Conservation (phyloP, 2,797 vertebrate species). For the Danio choprae region DNA sequence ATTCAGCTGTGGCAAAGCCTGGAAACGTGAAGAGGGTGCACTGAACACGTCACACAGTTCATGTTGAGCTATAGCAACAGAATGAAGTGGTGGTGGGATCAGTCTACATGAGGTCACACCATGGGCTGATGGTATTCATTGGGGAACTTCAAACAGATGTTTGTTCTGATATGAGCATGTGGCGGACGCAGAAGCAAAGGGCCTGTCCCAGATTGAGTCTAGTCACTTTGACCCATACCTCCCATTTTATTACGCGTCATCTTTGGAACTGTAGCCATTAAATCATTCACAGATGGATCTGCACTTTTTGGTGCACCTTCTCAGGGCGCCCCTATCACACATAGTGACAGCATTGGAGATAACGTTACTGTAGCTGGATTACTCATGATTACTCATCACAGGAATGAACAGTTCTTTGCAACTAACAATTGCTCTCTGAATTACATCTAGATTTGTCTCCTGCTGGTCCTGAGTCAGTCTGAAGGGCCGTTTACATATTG, state of each 20-base stretch:
- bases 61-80: background rate
- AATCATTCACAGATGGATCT: conserved; percentile 78
- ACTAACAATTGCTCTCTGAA: background rate
- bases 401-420: conserved; percentile 29
- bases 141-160: conserved; percentile 81
- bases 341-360: conserved; percentile 56
- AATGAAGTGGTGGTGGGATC: conserved; percentile 7
- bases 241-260: conserved; percentile 78
- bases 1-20: background rate
- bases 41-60: background rate
- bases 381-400: background rate
- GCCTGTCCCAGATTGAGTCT: conserved; percentile 74
- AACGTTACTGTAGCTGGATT: conserved; percentile 26
- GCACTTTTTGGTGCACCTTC: conserved; percentile 60
- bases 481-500: too few relatives aligned
- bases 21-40: background rate
- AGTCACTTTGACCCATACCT: conserved; percentile 78
- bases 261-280: conserved; percentile 73
- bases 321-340: conserved; percentile 38
- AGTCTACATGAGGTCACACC: conserved; percentile 66
- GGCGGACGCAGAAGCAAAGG: conserved; percentile 69
- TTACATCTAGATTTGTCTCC: conserved; percentile 19
- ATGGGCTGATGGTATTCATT: conserved; percentile 74
- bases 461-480: conserved; percentile 70
- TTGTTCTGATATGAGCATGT: conserved; percentile 80